Base-by-base conservation (phyloP, 2,888 invertebrate species). In the Hybos culiciformis region DNA sequence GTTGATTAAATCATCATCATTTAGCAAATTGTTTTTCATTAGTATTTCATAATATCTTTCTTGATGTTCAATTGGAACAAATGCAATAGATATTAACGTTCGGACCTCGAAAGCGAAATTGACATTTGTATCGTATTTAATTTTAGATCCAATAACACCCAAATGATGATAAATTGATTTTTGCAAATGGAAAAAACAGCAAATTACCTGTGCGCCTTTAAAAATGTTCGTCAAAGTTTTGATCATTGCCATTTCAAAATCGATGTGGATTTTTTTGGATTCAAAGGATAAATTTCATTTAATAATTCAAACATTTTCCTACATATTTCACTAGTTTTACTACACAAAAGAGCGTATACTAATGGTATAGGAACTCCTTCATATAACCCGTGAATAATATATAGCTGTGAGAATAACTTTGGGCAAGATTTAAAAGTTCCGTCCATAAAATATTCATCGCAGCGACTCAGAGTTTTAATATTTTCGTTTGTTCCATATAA, bases 21-120 rank as follows among this genome's bases (percentile, higher is more conserved):
- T 32, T 15, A 32, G 31, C 31, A 32, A 14, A 15, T 32, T 32
- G 31, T 32, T 32, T 32, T 15, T 32, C 14, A 32, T 32, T 15
- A 32, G 31, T 32, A 32, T 32, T 32, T 32, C 31, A 32, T 32
- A 32, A 32, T 32, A 32, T 32, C 31, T n/a, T 32, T 32, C 31
- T 15, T 32, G 31, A 32, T 32, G 31, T 32, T 32, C 31, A 15
- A 32, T 32, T 32, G 31, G 31, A 32, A 32, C 31, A 15, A 32
- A 32, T 32, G 31, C 31, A 32, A 32, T n/a, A 32, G 31, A 32
- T 32, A 32, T 14, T 32, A 32, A 32, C 31, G 15, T 32, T 32
- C 17, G n/a, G 14, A 32, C 31, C 31, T 32, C 31, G 15, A 32
- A 32, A 15, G 31, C 31, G 7, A 32, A 32, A 32, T 32, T 32